Base-by-base conservation (phyloP, 2,797 vertebrate genomes). In the Trematomus bernacchii region DNA sequence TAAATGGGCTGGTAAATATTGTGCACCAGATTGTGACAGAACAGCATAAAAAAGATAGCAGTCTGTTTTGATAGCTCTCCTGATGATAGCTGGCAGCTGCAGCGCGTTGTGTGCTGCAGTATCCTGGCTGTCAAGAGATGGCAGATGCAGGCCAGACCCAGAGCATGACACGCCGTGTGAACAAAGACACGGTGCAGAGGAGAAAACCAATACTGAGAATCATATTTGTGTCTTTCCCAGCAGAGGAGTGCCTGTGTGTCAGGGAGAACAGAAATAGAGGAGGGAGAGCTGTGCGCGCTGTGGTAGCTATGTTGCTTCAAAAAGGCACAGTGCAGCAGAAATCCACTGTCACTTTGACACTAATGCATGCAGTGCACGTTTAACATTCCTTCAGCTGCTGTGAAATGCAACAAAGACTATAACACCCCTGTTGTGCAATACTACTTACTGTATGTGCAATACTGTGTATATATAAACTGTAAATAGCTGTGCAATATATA, bases 321-420 rank as follows among this genome's bases (percentile, higher is more conserved):
- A 90, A 89, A 2, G 71, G 73, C 86, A 37, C 16, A 21, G 86
- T 72, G 6, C 85, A 88, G 89, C 91, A 93, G 78, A 89, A 89
- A 87, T 76, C 66, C 61, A 66, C 63, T 83, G 86, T 81, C 84
- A 77, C 80, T 78, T 52, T 87, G 90, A 91, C 87, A 85, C 84
- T 87, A 86, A 92, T 66, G 57, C 80, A 91, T 89, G 85, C 81
- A 83, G 76, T 23, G 42, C 73, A 68, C 10, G 11, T 10, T 37
- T 15, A 27, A 50, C 3, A 11, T 63, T 48, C 78, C 61, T 75
- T 61, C 14, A 43, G 53, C 48, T 46, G 54, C 52, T 3, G 3
- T 51, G 59, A 73, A 60, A 75, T 19, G n/a, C 52, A 3, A 71
- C 33, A 37, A 37, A 37, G 33, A 37, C 33, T 37, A 37, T 1